Percentiles rank a stretch among this genome's conserved stretches.
phyloP scores from a whole-genome alignment of 2,113 vertebrate species.

The Salvelinus alpinus region DNA sequence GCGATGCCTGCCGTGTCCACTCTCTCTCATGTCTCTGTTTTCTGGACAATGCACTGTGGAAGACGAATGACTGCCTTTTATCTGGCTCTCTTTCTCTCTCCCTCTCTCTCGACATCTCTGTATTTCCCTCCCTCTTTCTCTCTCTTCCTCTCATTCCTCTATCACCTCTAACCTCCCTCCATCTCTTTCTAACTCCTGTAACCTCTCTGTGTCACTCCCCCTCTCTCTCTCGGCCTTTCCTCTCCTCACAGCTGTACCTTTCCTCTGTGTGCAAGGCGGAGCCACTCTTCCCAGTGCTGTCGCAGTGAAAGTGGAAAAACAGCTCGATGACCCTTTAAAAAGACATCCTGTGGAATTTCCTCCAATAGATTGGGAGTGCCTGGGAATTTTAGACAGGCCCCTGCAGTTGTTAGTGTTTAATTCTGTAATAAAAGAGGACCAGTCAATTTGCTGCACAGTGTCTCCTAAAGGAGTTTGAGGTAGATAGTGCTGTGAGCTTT shows the following conservation, averaged over 20 bases:
- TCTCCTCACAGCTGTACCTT: constrained; percentile 41
- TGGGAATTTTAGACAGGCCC: constrained; percentile 39
- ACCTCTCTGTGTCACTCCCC: constrained; percentile 30
- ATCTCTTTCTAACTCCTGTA: neutral
- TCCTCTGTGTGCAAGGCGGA: constrained; percentile 17
- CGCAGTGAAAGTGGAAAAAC: constrained; percentile 66
- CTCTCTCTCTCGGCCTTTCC: neutral
- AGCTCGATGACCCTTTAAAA: constrained; percentile 42
- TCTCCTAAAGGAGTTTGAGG: neutral
- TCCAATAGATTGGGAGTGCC: constrained; percentile 46
- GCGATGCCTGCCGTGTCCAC: constrained; percentile 6
- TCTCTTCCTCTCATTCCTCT: neutral
- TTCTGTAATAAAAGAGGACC: constrained; percentile 10
- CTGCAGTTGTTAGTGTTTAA: constrained; percentile 28
- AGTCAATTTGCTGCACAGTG: neutral
- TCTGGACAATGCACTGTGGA: constrained; percentile 33
- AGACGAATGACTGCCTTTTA: neutral
- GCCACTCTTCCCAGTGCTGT: neutral
- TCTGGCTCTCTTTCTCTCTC: constrained; percentile 12
- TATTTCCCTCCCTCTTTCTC: neutral
- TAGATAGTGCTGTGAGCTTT: neutral
- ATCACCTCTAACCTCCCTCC: neutral
- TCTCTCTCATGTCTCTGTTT: constrained; percentile 4
- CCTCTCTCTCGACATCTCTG: neutral
- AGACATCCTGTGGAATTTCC: constrained; percentile 60